Conservation (phyloP, 2,888 invertebrate species). For the Lithophane semibrunnea region DNA sequence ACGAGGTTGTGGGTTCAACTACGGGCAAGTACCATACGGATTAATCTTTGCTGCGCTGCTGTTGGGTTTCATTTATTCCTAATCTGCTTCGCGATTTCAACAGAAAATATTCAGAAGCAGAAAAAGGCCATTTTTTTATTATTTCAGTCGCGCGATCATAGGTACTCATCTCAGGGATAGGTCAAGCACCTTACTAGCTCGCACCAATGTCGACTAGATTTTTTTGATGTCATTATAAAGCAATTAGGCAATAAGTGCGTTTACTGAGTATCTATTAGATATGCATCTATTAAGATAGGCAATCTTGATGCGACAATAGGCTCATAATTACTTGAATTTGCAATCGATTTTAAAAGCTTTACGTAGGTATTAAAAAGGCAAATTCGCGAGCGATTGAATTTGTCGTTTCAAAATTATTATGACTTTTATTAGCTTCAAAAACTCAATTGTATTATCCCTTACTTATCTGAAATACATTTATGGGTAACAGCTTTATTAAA, state of each 20-base stretch:
- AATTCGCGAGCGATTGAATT: neutral
- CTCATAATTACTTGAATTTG: conserved; percentile 34
- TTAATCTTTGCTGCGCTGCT: too few relatives aligned
- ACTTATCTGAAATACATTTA: neutral
- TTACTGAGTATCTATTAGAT: conserved; percentile 31
- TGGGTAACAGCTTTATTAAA: neutral
- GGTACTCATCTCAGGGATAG: conserved; percentile 25
- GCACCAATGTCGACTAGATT: conserved; percentile 51
- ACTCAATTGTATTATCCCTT: neutral
- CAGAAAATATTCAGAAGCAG: neutral
- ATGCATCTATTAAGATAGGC: conserved; percentile 19
- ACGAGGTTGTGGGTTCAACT: neutral
- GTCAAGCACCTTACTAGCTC: conserved; percentile 47
- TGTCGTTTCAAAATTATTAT: neutral
- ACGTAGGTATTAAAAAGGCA: too few relatives aligned
- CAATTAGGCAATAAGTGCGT: conserved; percentile 39
- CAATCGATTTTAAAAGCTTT: neutral
- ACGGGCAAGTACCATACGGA: neutral
- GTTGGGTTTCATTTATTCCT: neutral
- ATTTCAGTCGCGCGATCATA: conserved; percentile 21
- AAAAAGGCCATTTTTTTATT: neutral
- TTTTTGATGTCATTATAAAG: conserved; percentile 50
- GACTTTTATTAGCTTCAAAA: conserved; percentile 5
- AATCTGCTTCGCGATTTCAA: neutral
- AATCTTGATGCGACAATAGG: too few relatives aligned